Base-by-base conservation (phyloP, 2,888 invertebrate genomes). In the Eristalis pertinax region DNA sequence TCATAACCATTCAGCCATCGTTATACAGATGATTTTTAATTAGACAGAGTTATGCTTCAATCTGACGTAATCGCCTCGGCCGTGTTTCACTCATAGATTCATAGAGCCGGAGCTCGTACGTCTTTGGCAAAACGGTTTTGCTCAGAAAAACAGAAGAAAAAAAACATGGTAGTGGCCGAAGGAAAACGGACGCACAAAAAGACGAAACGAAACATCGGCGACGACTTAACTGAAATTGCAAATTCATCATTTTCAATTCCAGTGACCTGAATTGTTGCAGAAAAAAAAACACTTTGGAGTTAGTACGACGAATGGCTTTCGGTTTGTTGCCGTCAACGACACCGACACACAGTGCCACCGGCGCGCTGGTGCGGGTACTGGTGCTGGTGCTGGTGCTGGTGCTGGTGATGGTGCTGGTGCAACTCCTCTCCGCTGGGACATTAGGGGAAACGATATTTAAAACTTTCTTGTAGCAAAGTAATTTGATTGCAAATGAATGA, bases 221-320 rank as follows among this genome's bases (percentile, higher is more conserved):
- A 50, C 50, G 50, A 50, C 50, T 50, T 50, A 50, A 62, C 50
- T 50, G 19, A 67, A 83, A 83, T 78, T 78, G 77, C 73, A 78
- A 68, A 78, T 83, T 73, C 73, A 78, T 73, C 77, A 73, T 83
- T 83, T 78, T 73, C 68, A 73, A 83, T 73, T 78, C 83, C 73
- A 73, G 72, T 83, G 83, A 74, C 83, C 83, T 77, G 76, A 73
- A 83, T 83, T 83, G 83, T 68, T 83, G 83, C 73, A 78, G 70
- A 67, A 56, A 58, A 56, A 67, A 56, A 58, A 56, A 32, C 22
- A n/a, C 26, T 4, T 2, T 1, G 26, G 13, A 26, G 22, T 26
- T n/a, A 32, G 32, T 60, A 19, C 50, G 50, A 50, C 50, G 50
- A 50, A 19, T 50, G 50, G 50, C n/a, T 43, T 15, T 43, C 4